A percentile compares a stretch with the other conserved stretches of the same genome.
phyloP scores from a whole-genome alignment of 2,888 invertebrate genomes.

The Gari tellinella region DNA sequence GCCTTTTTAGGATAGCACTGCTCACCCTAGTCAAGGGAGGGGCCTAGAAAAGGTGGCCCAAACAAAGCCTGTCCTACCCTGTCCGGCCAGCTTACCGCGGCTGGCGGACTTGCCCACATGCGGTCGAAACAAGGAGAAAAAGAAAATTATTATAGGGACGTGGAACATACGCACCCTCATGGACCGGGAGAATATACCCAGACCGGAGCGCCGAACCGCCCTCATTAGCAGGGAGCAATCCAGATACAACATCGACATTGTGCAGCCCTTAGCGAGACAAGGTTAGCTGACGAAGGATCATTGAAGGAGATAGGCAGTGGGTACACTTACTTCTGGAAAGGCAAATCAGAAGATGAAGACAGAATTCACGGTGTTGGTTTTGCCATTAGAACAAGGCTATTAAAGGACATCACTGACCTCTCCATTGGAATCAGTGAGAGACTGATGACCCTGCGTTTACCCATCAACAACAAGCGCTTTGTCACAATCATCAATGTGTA shows the following conservation, averaged over 20 bases:
- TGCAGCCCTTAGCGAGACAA: not conserved
- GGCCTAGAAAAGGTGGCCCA: not conserved
- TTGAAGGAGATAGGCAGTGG: not conserved
- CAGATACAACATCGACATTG: no score
- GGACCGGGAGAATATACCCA: no score
- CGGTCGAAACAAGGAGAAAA: not conserved
- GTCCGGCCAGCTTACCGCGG: constrained; percentile 6
- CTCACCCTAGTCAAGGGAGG: constrained; percentile 20
- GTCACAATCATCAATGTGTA: not conserved
- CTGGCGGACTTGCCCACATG: no score
- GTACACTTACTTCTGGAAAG: no score
- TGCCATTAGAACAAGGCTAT: not conserved
- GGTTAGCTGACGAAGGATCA: constrained; percentile 3
- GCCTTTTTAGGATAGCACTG: constrained; percentile 21
- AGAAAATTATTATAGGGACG: not conserved
- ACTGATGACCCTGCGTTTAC: not conserved
- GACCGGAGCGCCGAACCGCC: not conserved
- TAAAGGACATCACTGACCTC: not conserved
- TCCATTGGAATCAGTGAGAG: not conserved
- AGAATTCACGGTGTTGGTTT: not conserved
- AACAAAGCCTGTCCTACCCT: constrained; percentile 18
- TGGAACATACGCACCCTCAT: constrained; percentile 7
- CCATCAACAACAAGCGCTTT: not conserved
- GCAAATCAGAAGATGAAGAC: not conserved
- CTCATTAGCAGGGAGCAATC: no score